These are phyloP conservation scores for Miniopterus natalensis DNA, from an alignment of 2,113 vertebrate species.

Conservation along the genomic window DNA sequence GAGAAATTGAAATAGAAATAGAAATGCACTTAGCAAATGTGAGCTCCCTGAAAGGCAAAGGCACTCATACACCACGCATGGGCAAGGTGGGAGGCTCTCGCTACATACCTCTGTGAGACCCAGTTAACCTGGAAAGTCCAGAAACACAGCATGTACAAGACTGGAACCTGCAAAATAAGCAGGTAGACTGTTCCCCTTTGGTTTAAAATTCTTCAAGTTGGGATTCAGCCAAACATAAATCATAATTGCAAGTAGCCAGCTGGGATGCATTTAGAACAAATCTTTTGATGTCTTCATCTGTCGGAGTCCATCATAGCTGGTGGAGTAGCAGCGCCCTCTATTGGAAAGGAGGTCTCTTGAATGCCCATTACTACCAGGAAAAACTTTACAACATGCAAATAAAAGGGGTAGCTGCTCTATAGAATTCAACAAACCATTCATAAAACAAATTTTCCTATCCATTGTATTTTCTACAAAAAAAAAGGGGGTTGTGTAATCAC, in stretches of 20 bases:
- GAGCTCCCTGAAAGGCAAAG: neutral
- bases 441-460: neutral
- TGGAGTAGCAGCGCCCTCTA: neutral
- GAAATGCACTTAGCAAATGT: neutral
- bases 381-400: neutral
- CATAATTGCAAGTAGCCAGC: constrained; percentile 14
- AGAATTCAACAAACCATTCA: neutral
- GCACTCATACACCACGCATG: neutral
- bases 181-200: neutral
- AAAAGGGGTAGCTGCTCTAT: neutral
- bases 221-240: constrained; percentile 56
- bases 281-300: constrained; percentile 35
- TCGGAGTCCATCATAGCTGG: neutral
- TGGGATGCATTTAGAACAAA: neutral
- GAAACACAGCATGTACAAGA: neutral
- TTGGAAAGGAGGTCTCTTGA: constrained; percentile 56
- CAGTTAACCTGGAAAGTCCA: neutral
- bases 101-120: neutral
- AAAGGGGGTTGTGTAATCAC: neutral
- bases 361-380: neutral
- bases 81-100: neutral
- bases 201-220: constrained; percentile 46
- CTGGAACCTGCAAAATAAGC: neutral
- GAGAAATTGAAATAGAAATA: neutral
- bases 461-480: neutral